Evolutionary conservation across 2,113 vertebrate genomes (phyloP), one percentile per base, ranked within the genome.

Genomic region (Colaptes auratus): DNA sequence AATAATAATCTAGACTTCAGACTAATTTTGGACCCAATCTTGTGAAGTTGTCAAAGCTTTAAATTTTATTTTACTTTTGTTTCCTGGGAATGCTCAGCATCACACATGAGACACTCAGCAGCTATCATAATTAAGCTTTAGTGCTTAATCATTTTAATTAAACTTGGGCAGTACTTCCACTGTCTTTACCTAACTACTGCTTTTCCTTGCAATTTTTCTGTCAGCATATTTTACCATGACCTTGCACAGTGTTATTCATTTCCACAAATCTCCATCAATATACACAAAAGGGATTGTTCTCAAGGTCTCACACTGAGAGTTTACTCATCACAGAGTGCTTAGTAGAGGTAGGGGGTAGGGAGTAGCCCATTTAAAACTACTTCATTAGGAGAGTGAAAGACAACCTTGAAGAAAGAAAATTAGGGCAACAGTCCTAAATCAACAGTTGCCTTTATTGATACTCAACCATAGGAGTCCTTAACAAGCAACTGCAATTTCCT

Each of bases 351-450:
- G 89, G 65, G 74, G 44, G 88, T 92, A 3, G 6, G 72, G 88
- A 95, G 79, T 69, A 89, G 79, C 70, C 39, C 56, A 71, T 95
- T 95, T 80, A 84, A 92, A n/a, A 83, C 50, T 61, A 39, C 79
- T 94, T 95, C 82, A 92, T 95, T 95, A 97, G 69, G 46, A 83
- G 61, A 92, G 31, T 91, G 82, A 95, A 80, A 95, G 72, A 82
- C 89, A 90, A 87, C 71, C 63, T 95, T 93, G 86, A 87, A 91
- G 93, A 95, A 97, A 91, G 50, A 48, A 65, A 97, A 93, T 91
- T 76, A 94, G 79, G 95, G 63, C 71, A 85, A 55, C 92, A 89
- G 60, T 92, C 85, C 82, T 91, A 79, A 95, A 44, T 96, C 95
- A 96, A 96, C 95, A 89, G 25, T 94, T 95, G 61, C 82, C 64